Evolutionary conservation across 2,797 vertebrate species (phyloP).

Genomic region (Neosilurus mollespiculum): DNA sequence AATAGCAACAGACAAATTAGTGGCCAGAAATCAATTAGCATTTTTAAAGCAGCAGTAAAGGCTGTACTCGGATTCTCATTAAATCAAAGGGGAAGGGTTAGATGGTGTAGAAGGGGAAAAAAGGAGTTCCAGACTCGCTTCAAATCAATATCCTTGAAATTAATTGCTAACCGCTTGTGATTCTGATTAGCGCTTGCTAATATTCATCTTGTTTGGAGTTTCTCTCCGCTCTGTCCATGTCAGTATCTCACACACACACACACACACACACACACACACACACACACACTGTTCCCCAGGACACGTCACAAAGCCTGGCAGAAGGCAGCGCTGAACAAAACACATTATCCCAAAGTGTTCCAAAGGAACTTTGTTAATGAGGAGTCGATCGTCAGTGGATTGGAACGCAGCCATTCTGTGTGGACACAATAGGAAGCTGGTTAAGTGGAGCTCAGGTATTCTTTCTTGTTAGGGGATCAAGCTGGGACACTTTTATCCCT

Average conservation of each 20-base stretch:
- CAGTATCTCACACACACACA: too few species aligned
- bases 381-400: conserved; percentile 34
- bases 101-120: neutral
- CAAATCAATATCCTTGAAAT: neutral
- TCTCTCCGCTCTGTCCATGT: too few species aligned
- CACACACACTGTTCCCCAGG: neutral
- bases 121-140: neutral
- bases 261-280: too few species aligned
- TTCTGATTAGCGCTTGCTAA: neutral
- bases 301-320: neutral
- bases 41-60: conserved; percentile 21
- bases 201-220: neutral
- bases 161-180: neutral
- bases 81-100: neutral
- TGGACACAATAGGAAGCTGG: conserved; percentile 40
- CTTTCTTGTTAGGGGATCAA: conserved; percentile 38
- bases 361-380: conserved; percentile 34
- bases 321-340: conserved; percentile 9
- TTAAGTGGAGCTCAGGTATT: conserved; percentile 33
- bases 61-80: neutral
- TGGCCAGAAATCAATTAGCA: conserved; percentile 24
- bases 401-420: conserved; percentile 49
- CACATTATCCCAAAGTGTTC: neutral
- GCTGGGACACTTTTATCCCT: conserved; percentile 39
- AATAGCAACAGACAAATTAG: conserved; percentile 32